Conservation (phyloP, 2,888 invertebrate species). For the Hermaeophaga mercurialis region DNA sequence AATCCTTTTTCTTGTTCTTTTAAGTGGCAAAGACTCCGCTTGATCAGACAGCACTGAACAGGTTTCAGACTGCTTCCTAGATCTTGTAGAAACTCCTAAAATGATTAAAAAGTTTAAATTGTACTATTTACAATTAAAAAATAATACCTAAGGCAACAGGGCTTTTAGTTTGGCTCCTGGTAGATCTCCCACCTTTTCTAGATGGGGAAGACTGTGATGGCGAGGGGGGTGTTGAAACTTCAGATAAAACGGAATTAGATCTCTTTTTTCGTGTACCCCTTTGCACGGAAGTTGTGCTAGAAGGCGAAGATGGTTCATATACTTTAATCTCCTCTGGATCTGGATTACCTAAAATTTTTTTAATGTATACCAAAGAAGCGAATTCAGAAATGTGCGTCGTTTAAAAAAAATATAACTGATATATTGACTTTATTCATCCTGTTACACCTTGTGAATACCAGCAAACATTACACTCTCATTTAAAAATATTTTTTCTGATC, state of each 20-base stretch:
- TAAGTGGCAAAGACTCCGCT: conserved; percentile 34
- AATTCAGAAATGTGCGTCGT: background rate
- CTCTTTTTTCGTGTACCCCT: conserved; percentile 35
- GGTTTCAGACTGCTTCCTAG: conserved; percentile 37
- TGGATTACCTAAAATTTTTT: conserved; percentile 42
- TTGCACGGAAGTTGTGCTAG: conserved; percentile 28
- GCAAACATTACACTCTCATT: too few relatives aligned
- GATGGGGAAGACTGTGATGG: conserved; percentile 19
- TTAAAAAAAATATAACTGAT: background rate
- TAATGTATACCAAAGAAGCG: background rate
- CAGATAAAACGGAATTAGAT: conserved; percentile 40
- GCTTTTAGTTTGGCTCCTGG: conserved; percentile 23
- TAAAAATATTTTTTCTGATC: too few relatives aligned
- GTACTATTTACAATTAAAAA: background rate
- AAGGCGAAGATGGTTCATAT: conserved; percentile 41
- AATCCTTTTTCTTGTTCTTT: conserved; percentile 28
- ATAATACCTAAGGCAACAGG: conserved; percentile 28
- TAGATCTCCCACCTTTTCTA: conserved; percentile 15
- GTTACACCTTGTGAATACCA: too few relatives aligned
- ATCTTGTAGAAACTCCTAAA: conserved; percentile 36
- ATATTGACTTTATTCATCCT: background rate
- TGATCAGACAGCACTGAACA: conserved; percentile 37
- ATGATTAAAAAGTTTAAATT: conserved; percentile 3
- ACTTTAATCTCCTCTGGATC: conserved; percentile 50
- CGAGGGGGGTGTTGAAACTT: conserved; percentile 28